Evolutionary conservation across 2,797 vertebrate species (phyloP).

Genomic region (Rousettus madagascariensis): DNA sequence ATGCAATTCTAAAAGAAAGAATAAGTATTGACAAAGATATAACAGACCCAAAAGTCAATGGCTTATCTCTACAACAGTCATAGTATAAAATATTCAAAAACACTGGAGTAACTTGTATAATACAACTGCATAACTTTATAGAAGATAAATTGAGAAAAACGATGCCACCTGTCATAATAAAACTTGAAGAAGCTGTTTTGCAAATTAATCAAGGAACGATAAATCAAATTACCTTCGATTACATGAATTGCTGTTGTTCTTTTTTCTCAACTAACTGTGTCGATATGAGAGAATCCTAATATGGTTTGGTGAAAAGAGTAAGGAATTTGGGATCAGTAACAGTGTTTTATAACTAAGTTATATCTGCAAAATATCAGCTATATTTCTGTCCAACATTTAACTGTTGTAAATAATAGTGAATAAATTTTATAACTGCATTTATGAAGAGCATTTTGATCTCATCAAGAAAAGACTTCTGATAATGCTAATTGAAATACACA

Average conservation of each 20-base stretch:
- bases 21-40: background rate
- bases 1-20: background rate
- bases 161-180: background rate
- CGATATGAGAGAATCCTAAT: background rate
- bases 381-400: background rate
- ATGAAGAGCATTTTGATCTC: background rate
- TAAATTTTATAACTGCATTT: background rate
- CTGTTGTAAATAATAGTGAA: background rate
- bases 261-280: background rate
- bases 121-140: background rate
- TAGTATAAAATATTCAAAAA: background rate
- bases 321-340: background rate
- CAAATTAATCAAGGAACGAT: background rate
- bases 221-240: background rate
- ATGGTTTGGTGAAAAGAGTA: background rate
- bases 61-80: background rate
- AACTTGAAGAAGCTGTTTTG: background rate
- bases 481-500: background rate
- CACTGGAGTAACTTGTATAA: background rate
- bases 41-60: background rate
- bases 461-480: background rate
- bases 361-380: background rate
- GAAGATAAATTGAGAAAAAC: background rate
- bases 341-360: background rate
- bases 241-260: background rate